These are phyloP conservation scores for Papilio xuthus DNA, from an alignment of 1,140 invertebrate genomes.

Conservation along the genomic window DNA sequence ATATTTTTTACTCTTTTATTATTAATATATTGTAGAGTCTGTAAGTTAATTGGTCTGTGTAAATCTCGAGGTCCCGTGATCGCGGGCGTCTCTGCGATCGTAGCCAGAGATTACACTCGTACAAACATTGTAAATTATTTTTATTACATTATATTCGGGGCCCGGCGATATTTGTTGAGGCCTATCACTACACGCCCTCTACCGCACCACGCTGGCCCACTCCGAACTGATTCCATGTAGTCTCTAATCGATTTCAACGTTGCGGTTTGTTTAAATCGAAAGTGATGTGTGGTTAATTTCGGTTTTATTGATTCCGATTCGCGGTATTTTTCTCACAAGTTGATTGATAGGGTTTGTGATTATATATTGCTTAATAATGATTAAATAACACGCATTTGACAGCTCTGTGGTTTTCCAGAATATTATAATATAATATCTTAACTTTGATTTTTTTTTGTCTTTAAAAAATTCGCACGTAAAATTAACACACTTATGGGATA, in stretches of 20 bases:
- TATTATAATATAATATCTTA: too few relatives aligned
- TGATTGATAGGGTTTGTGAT: neutral
- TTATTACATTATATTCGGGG: conserved; percentile 76
- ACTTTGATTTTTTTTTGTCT: too few relatives aligned
- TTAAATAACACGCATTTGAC: neutral
- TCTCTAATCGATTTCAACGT: conserved; percentile 26
- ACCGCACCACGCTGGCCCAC: neutral
- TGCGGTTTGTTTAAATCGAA: conserved; percentile 26
- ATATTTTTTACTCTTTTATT: neutral
- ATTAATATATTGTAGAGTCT: conserved; percentile 40
- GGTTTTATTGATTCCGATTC: neutral
- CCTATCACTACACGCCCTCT: conserved; percentile 63
- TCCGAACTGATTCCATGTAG: conserved; percentile 17
- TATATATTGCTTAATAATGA: neutral
- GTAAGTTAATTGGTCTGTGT: conserved; percentile 49
- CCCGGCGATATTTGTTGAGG: conserved; percentile 70
- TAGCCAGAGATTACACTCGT: conserved; percentile 64
- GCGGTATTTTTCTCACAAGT: neutral
- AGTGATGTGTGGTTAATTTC: neutral
- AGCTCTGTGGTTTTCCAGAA: neutral
- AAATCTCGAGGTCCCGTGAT: conserved; percentile 44
- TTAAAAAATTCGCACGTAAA: too few relatives aligned
- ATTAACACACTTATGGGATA: too few relatives aligned
- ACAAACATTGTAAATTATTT: conserved; percentile 79
- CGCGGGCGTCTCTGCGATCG: conserved; percentile 69